A percentile compares a stretch with the other conserved stretches of the same genome.
phyloP scores from a whole-genome alignment of 1,140 invertebrate species.

The Metopolophium dirhodum region DNA sequence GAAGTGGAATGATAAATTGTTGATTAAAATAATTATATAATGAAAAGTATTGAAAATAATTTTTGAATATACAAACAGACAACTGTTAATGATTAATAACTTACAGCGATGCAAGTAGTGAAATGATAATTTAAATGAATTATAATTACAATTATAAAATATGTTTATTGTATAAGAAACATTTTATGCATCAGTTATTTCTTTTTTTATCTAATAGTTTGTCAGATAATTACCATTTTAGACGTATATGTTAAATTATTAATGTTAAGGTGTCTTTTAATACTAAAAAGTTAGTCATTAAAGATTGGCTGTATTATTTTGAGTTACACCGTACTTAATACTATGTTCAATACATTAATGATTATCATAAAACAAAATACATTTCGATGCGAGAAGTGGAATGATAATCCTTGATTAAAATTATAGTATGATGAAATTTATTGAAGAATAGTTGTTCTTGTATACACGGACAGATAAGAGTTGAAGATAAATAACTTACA shows the following conservation, averaged over 20 bases:
- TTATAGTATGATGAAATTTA: too few species aligned
- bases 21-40: not conserved
- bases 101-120: too few species aligned
- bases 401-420: conserved; percentile 5
- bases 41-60: not conserved
- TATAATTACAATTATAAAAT: not conserved
- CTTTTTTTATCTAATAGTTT: too few species aligned
- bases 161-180: too few species aligned
- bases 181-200: too few species aligned
- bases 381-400: conserved; percentile 36
- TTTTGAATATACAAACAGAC: not conserved
- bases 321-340: too few species aligned
- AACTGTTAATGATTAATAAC: too few species aligned
- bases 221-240: too few species aligned
- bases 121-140: conserved; percentile 32
- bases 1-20: conserved; percentile 31
- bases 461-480: not conserved
- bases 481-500: not conserved
- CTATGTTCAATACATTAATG: not conserved
- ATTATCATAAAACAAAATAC: not conserved
- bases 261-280: too few species aligned
- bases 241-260: too few species aligned
- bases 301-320: too few species aligned
- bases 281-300: too few species aligned
- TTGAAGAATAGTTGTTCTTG: not conserved